Percentiles rank a stretch among this genome's conserved stretches.
Evolutionary conservation across 2,888 invertebrate species (phyloP).

Genomic region (Ectemnius lituratus): DNA sequence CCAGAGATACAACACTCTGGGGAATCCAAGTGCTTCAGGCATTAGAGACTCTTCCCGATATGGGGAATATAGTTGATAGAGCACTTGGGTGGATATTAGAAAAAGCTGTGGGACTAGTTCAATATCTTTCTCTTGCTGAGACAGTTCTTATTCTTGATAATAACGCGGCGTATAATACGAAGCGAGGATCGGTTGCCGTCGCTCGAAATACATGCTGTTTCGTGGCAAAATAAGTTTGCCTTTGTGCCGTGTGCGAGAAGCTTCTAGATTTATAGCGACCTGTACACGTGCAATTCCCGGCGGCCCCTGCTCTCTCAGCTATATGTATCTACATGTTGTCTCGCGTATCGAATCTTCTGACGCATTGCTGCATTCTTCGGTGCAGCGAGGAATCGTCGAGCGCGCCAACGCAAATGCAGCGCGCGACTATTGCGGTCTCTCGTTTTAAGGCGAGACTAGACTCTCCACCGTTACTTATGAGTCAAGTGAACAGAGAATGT

Average conservation of each 20-base stretch:
- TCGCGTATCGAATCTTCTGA: constrained; percentile 17
- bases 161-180: too few relatives aligned
- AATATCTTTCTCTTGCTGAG: too few relatives aligned
- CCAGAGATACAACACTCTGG: too few relatives aligned
- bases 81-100: too few relatives aligned
- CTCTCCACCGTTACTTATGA: not conserved
- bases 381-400: not conserved
- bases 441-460: not conserved
- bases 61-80: too few relatives aligned
- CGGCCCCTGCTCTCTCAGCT: not conserved
- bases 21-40: too few relatives aligned
- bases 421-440: constrained; percentile 1
- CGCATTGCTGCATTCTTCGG: constrained; percentile 10
- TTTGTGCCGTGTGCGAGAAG: not conserved
- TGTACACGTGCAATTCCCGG: not conserved
- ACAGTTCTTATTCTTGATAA: too few relatives aligned
- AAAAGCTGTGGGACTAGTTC: too few relatives aligned
- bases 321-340: constrained; percentile 5
- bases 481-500: not conserved
- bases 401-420: not conserved
- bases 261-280: not conserved
- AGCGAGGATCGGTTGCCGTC: not conserved
- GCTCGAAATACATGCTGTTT: not conserved
- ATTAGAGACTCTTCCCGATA: too few relatives aligned
- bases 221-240: not conserved